Evolutionary conservation across 37 sponge, comb jelly and placozoan species (phyloP), one percentile per base, ranked within the genome.

Genomic region (Bolinopsis microptera): DNA sequence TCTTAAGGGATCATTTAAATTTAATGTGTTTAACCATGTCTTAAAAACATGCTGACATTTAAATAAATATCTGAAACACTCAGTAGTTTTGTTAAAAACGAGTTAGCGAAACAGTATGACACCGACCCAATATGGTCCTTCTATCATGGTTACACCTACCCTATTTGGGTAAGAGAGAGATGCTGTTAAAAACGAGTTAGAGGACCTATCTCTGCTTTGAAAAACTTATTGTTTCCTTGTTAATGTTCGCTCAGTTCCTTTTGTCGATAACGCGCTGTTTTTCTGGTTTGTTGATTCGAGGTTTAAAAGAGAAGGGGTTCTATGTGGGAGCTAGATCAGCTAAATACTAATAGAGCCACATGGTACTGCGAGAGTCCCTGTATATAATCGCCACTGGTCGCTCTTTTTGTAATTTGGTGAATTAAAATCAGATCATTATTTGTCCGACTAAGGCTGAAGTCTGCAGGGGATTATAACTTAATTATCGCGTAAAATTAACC

Each of bases 401-500:
- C 61, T 48, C 61, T 48, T 48, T 48, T 48, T 48, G 61, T 48
- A 48, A 48, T 48, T 48, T 48, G 61, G 61, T 48, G 61, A 48
- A 48, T 48, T 48, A 48, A 48, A 48, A 48, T 48, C 61, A 48
- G 61, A 48, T 48, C 61, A 48, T 48, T 48, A 48, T 48, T 48
- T 48, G 61, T 48, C 61, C 13, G 61, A 48, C 13, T 48, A 48
- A 48, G n/a, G 61, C 61, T 48, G 61, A 48, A 48, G 61, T 48
- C 61, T 48, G 13, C 13, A 48, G 61, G 61, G 37, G 18, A 77
- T 77, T 77, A 77, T 77, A 77, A 77, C 27, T 77, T 27, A 77
- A 77, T 77, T 77, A 77, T 77, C 80, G 32, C 80, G 27, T 77
- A 77, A 77, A 77, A 77, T 32, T 32, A 32, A 77, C 32, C 80